phyloP scores from a whole-genome alignment of 2,113 vertebrate genomes.

The Salvelinus fontinalis region DNA sequence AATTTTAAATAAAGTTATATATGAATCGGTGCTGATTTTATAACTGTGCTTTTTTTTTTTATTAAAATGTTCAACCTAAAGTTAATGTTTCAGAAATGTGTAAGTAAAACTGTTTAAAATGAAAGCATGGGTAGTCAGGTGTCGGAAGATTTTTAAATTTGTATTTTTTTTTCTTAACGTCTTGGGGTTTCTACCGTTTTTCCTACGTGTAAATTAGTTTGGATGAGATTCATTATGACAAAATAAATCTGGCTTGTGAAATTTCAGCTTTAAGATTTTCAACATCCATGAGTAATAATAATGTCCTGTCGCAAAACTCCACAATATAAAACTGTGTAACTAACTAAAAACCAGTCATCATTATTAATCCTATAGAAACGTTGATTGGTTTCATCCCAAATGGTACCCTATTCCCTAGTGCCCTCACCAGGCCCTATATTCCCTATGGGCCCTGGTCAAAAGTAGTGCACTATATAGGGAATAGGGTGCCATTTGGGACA shows the following conservation, averaged over 20 bases:
- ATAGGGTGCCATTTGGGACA: too few species aligned
- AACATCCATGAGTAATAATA: constrained; percentile 70
- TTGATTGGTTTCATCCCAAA: too few species aligned
- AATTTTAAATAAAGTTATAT: constrained; percentile 99
- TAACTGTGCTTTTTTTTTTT: constrained; percentile 94
- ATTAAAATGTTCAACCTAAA: constrained; percentile 96
- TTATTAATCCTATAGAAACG: constrained; percentile 63
- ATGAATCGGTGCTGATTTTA: constrained; percentile 99
- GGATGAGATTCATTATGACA: constrained; percentile 78
- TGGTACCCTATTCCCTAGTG: constrained; percentile 67
- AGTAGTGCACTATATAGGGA: constrained; percentile 72
- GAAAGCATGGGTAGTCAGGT: constrained; percentile 94
- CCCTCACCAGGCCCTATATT: too few species aligned
- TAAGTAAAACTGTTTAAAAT: constrained; percentile 92
- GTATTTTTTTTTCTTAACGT: constrained; percentile 98
- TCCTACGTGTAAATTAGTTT: constrained; percentile 99
- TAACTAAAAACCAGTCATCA: constrained; percentile 79
- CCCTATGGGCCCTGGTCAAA: constrained; percentile 66
- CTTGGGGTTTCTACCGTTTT: constrained; percentile 98
- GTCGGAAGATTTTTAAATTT: constrained; percentile 99
- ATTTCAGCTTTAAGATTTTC: constrained; percentile 93
- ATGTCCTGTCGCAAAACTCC: constrained; percentile 84
- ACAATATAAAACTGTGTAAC: constrained; percentile 75
- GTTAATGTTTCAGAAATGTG: constrained; percentile 97
- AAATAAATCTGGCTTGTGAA: constrained; percentile 86